Evolutionary conservation across 2,113 vertebrate species (phyloP).

Genomic region (Pygathrix nemaeus): DNA sequence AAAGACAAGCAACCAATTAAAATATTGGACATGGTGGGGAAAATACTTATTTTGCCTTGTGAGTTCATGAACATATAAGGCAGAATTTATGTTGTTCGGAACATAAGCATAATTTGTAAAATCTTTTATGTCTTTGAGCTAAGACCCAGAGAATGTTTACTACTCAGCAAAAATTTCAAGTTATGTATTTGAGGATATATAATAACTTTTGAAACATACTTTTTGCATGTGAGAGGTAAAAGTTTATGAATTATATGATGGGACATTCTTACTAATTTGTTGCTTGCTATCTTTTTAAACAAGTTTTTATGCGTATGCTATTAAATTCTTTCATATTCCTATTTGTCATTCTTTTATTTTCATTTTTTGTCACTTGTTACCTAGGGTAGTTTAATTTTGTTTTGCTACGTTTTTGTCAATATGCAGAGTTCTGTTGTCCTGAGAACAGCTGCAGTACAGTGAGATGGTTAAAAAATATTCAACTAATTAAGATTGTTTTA

Average conservation of each 20-base stretch:
- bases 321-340: background rate
- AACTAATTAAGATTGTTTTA: background rate
- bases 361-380: background rate
- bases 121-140: background rate
- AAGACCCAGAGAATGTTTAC: background rate
- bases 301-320: background rate
- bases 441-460: background rate
- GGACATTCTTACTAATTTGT: background rate
- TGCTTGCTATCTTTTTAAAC: background rate
- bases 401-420: background rate
- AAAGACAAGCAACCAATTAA: slow-evolving; percentile 25
- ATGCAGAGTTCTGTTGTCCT: background rate
- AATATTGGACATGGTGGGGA: background rate
- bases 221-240: background rate
- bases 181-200: background rate
- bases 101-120: background rate
- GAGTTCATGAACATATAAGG: background rate
- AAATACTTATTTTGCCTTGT: background rate
- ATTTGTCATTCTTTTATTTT: background rate
- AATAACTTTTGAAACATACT: background rate
- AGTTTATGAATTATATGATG: background rate
- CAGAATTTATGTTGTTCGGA: background rate
- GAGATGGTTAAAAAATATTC: background rate
- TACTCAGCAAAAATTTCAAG: background rate
- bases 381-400: background rate